Evolutionary conservation across 2,797 vertebrate species (phyloP), one percentile per base, ranked within the genome.

Genomic region (Poeciliopsis gracilis): DNA sequence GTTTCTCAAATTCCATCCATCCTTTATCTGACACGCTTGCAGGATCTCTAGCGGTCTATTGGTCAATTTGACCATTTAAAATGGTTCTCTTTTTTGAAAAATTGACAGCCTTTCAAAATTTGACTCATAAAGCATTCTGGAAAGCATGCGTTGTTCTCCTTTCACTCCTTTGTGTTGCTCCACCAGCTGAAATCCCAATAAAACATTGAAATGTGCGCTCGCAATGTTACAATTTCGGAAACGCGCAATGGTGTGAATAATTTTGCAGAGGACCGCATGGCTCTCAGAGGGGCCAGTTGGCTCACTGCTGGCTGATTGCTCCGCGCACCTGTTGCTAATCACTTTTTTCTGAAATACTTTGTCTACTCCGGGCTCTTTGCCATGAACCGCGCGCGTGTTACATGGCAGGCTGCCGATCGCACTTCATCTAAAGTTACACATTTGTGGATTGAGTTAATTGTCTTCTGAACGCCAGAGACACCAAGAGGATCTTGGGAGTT

Each of bases 31-130:
- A 51, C 49, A 23, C 2, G 2, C 20, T 23, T 51, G 20, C 49
- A 51, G 49, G 20, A 51, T 51, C 8, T 51, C 49, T 3, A 51
- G 49, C 8, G 20, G 20, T 51, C 20, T 38, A 2, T 46, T 73
- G 77, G 73, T 78, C 23, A 0, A 75, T 72, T 66, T n/a, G 78
- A 81, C 78, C 28, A 20, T 70, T 72, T 82, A 66, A 77, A 73
- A 51, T 46, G 53, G 66, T 72, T 76, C 66, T 73, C 49, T 30
- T 38, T 38, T 38, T 61, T 67, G 73, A 80, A n/a, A 74, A 77
- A 77, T 57, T 28, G 11, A 57, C 11, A 28, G 28, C 33, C 4
- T 66, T 38, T 66, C 18, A 11, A 20, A 38, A 12, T 13, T 25
- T 45, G 0, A n/a, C 15, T 45, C 43, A 2, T 43, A 43, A 69